Evolutionary conservation across 2,888 invertebrate species (phyloP).

Genomic region (Leucophenga montana): DNA sequence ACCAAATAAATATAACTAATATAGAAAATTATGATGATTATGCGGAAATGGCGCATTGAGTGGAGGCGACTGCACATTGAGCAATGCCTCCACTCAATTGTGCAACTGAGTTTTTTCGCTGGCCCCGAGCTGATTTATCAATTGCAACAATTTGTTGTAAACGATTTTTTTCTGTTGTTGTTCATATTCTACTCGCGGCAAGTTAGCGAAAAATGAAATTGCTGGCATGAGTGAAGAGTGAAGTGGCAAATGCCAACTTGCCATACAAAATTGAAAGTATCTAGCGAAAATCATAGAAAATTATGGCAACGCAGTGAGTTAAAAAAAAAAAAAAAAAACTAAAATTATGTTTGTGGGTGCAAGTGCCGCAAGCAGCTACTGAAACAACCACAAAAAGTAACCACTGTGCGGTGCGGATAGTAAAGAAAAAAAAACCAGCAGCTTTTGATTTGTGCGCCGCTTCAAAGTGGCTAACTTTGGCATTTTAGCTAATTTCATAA

Average conservation of each 20-base stretch:
- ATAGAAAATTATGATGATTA: slow-evolving; percentile 26
- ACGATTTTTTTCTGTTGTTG: slow-evolving; percentile 1
- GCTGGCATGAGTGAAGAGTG: no score
- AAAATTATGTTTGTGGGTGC: slow-evolving; percentile 26
- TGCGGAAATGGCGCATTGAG: slow-evolving; percentile 15
- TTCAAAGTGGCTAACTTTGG: slow-evolving; percentile 14
- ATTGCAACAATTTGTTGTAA: slow-evolving; percentile 26
- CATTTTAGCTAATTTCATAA: slow-evolving; percentile 20
- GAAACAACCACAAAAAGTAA: not conserved
- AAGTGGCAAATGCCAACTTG: no score
- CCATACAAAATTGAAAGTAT: slow-evolving; percentile 1
- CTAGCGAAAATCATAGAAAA: slow-evolving; percentile 4
- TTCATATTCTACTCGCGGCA: slow-evolving; percentile 1
- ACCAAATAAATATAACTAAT: slow-evolving; percentile 13
- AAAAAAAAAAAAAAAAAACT: no score
- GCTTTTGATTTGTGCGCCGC: slow-evolving; percentile 16
- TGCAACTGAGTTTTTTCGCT: slow-evolving; percentile 6
- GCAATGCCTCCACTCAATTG: slow-evolving; percentile 1
- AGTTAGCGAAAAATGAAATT: not conserved
- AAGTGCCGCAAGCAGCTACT: slow-evolving; percentile 21
- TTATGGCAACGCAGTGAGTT: not conserved
- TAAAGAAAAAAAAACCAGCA: not conserved
- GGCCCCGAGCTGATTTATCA: slow-evolving; percentile 20
- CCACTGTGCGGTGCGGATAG: not conserved
- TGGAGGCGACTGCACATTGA: not conserved